These are phyloP conservation scores for Leucosticte australis DNA, from an alignment of 2,113 vertebrate species.

Conservation along the genomic window DNA sequence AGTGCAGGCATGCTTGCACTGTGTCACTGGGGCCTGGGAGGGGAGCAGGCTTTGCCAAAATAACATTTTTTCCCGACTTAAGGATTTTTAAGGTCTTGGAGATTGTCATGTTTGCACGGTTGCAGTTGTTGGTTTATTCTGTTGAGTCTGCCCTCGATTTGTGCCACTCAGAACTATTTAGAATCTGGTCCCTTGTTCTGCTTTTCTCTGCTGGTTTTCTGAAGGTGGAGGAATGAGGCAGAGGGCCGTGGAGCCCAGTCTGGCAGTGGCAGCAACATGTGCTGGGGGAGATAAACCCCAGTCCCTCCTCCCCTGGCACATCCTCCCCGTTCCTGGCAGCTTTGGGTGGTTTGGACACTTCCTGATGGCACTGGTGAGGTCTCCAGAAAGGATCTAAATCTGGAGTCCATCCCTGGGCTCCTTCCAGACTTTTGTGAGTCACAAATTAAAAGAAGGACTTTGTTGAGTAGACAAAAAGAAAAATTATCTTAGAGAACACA, in stretches of 20 bases:
- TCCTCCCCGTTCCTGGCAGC: slow-evolving; percentile 4
- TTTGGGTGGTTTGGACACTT: background rate
- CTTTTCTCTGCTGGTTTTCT: background rate
- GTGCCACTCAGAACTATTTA: background rate
- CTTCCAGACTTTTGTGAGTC: slow-evolving; percentile 1
- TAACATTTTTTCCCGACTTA: background rate
- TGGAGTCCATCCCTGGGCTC: background rate
- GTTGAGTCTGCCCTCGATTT: background rate
- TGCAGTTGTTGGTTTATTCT: background rate
- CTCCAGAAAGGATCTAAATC: background rate
- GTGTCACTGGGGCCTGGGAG: too few relatives aligned
- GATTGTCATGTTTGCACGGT: background rate
- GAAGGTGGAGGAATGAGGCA: background rate
- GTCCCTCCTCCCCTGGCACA: background rate
- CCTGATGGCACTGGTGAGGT: background rate
- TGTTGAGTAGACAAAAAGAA: background rate
- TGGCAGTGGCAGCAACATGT: background rate
- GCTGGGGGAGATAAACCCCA: background rate
- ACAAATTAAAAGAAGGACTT: background rate
- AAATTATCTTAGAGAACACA: background rate
- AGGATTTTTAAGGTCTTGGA: background rate
- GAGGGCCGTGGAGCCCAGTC: background rate
- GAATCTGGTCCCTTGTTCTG: background rate
- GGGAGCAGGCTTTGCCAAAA: background rate
- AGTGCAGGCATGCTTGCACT: background rate